phyloP scores from a whole-genome alignment of 1,140 invertebrate genomes.

The Agrypnia vestita region DNA sequence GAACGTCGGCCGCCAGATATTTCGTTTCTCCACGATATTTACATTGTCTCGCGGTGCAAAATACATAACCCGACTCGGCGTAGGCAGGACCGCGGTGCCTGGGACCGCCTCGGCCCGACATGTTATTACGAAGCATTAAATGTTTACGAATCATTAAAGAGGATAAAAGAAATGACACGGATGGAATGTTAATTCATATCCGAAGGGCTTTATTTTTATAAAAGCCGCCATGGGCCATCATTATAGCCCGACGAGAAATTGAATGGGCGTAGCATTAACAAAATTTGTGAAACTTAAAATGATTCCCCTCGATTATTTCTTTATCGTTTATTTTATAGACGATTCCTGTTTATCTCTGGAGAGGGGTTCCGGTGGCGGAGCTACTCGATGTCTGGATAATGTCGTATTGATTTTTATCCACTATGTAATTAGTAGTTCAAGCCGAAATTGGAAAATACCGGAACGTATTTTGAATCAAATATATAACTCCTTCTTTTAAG shows the following conservation, averaged over 20 bases:
- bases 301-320: constrained; percentile 49
- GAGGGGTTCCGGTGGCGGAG: not conserved
- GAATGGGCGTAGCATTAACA: constrained; percentile 50
- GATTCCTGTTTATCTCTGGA: constrained; percentile 36
- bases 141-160: constrained; percentile 58
- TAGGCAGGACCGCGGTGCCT: not conserved
- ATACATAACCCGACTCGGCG: not conserved
- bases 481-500: no score
- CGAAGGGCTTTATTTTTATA: constrained; percentile 54
- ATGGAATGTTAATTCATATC: constrained; percentile 60
- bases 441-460: no score
- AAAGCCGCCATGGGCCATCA: constrained; percentile 54
- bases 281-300: constrained; percentile 43
- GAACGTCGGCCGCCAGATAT: not conserved
- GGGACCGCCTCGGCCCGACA: constrained; percentile 9
- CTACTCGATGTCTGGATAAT: not conserved
- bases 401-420: no score
- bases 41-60: constrained; percentile 10
- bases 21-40: constrained; percentile 21
- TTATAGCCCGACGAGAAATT: constrained; percentile 54
- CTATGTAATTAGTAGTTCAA: no score
- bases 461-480: no score
- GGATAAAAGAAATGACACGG: constrained; percentile 61
- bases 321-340: constrained; percentile 45
- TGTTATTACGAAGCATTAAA: constrained; percentile 59